Percentiles rank a stretch among this genome's conserved stretches.
Conservation (phyloP, 2,113 vertebrate species). For the Salvelinus fontinalis region DNA sequence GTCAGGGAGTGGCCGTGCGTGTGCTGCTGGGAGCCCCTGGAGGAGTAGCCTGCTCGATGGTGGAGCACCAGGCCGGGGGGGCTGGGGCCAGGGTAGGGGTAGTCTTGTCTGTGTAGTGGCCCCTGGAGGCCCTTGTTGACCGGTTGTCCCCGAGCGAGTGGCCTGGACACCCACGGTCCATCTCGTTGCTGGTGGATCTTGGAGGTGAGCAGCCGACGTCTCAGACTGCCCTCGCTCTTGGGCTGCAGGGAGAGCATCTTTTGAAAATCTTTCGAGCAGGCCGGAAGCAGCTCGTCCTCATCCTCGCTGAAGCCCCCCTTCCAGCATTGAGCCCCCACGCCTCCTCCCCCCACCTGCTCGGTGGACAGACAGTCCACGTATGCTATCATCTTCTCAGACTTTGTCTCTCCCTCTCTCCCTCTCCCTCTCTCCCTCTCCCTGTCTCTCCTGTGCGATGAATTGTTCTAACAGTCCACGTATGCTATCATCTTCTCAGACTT, state of each 20-base stretch:
- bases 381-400: too few relatives aligned
- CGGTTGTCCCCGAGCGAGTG: not conserved
- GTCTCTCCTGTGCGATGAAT: not conserved
- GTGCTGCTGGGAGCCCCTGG: conserved; percentile 7
- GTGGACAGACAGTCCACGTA: conserved; percentile 67
- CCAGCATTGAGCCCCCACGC: conserved; percentile 55
- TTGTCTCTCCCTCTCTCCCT: conserved; percentile 1
- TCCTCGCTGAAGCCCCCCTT: conserved; percentile 58
- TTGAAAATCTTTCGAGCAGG: conserved; percentile 15
- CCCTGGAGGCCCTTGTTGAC: not conserved
- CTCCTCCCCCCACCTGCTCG: conserved; percentile 48
- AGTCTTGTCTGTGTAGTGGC: not conserved
- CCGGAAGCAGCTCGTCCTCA: conserved; percentile 67
- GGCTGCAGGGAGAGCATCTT: conserved; percentile 60
- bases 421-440: too few relatives aligned
- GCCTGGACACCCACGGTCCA: conserved; percentile 42
- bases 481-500: too few relatives aligned
- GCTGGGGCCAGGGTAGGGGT: not conserved
- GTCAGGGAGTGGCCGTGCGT: conserved; percentile 7
- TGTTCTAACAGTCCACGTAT: conserved; percentile 67
- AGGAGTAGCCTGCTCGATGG: too few relatives aligned
- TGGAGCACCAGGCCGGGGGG: too few relatives aligned
- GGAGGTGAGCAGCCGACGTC: conserved; percentile 70
- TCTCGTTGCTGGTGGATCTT: conserved; percentile 70
- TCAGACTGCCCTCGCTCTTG: conserved; percentile 68